Evolutionary conservation across 1,140 invertebrate genomes (phyloP), one percentile per base, ranked within the genome.

Genomic region (Idris sp.): DNA sequence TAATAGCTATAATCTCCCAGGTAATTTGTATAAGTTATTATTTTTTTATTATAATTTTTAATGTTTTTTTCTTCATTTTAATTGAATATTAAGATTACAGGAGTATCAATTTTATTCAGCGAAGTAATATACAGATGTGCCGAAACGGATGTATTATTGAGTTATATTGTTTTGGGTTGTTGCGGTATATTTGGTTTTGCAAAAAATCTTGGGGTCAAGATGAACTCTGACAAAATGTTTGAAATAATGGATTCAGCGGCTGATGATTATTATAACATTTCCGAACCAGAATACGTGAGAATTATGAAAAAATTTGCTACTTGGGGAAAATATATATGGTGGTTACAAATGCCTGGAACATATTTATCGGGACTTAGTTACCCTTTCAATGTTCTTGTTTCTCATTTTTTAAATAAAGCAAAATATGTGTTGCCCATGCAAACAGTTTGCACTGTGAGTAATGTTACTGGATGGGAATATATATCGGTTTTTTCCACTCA

Each of bases 111-210:
- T n/a, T 58, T 73, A 22, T 51, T 25, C 10, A 26, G 35, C 6
- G 69, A 73, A 59, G 46, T 59, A 6, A 2, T 15, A 14, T 36
- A 18, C 9, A 9, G 9, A 9, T 73, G 69, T 30, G 69, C 51
- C 6, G 51, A 58, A 16, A 65, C 59, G 16, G 59, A 73, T 25
- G 28, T 65, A 0, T 28, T 73, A 6, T 65, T 65, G 8, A 59
- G 59, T 44, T 64, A 64, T n/a, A 73, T 73, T 13, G 46, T 51
- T 40, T 30, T 73, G n/a, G 53, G 53, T n/a, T 1, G 18, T 22
- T 73, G 68, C 16, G 1, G 33, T 30, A 13, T 9, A 5, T 35
- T 62, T 31, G 48, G 58, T 19, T 48, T 40, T 11, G 28, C 36
- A 0, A 72, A 72, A 58, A 62, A 58, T 7, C 10, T 26, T 9